Evolutionary conservation across 1,140 invertebrate species (phyloP).

Genomic region (Rhagoletis pomonella): DNA sequence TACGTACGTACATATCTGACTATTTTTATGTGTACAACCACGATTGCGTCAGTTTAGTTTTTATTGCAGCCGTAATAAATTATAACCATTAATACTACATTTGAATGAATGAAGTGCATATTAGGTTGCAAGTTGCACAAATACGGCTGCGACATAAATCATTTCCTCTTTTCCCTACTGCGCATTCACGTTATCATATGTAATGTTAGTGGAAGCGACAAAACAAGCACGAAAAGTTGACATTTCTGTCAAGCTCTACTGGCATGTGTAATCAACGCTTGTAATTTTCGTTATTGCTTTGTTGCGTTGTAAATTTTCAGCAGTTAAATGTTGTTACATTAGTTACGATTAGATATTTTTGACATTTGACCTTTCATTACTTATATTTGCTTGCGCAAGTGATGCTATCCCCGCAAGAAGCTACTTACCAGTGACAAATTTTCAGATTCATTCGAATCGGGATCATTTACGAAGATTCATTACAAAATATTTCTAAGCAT

Average conservation of each 20-base stretch:
- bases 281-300: conserved; percentile 34
- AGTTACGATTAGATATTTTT: conserved; percentile 19
- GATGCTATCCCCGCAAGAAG: too few relatives aligned
- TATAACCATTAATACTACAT: conserved; percentile 33
- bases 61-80: conserved; percentile 39
- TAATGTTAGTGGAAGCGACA: not conserved
- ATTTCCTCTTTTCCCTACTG: not conserved
- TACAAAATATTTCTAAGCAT: too few relatives aligned
- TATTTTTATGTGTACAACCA: not conserved
- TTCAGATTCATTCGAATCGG: too few relatives aligned
- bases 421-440: too few relatives aligned
- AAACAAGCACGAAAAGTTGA: not conserved
- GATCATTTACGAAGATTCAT: too few relatives aligned
- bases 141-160: conserved; percentile 24
- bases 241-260: conserved; percentile 7
- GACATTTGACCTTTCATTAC: not conserved
- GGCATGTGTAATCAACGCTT: not conserved
- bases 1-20: not conserved
- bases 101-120: conserved; percentile 36
- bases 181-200: not conserved
- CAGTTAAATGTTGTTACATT: conserved; percentile 31
- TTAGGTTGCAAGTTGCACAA: conserved; percentile 46
- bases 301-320: conserved; percentile 29
- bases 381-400: too few relatives aligned
- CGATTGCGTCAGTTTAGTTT: conserved; percentile 15